Base-by-base conservation (phyloP, 2,113 vertebrate species). In the Rhadina sibilatrix region DNA sequence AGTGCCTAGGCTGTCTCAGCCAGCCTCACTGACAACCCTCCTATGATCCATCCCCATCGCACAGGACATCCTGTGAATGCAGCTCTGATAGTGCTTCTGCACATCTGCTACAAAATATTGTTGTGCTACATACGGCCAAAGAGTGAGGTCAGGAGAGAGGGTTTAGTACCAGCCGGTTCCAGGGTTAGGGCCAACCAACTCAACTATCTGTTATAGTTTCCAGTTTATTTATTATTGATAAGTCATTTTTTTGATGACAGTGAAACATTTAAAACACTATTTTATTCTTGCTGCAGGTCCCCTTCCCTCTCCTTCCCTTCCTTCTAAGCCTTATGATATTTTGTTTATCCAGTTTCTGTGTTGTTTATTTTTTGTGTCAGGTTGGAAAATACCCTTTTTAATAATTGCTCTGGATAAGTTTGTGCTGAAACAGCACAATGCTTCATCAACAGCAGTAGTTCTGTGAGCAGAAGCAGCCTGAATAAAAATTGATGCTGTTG, bases 1-100 rank as follows among this genome's bases (percentile, higher is more conserved):
- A 19, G 28, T 3, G 1, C 47, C 49, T 57, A 9, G 11, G n/a
- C 42, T 24, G 4, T 30, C 40, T 42, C 27, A 44, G 33, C 27
- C 8, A 7, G 3, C n/a, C 20, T 47, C 2, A 0, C 14, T 60
- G 46, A 16, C 28, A 37, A 0, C 21, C 12, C 20, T 56, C 31
- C 25, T 50, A 30, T 53, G 38, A 63, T 15, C 46, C 2, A 10
- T 44, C 0, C 1, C 12, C 0, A 0, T 46, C 0, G 0, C 40
- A 33, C 0, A 0, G 52, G 31, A 30, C 1, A 1, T 23, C 31
- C 40, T 40, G 28, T 59, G 47, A 47, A 8, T 13, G 25, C 50
- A 59, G 24, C 38, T 56, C 46, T 70, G 56, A 10, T 11, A 15
- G 14, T 1, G 3, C 31, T 65, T 22, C 33, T 44, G 54, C 27